phyloP scores from a whole-genome alignment of 2,113 vertebrate genomes.

The Oreotrochilus melanogaster region DNA sequence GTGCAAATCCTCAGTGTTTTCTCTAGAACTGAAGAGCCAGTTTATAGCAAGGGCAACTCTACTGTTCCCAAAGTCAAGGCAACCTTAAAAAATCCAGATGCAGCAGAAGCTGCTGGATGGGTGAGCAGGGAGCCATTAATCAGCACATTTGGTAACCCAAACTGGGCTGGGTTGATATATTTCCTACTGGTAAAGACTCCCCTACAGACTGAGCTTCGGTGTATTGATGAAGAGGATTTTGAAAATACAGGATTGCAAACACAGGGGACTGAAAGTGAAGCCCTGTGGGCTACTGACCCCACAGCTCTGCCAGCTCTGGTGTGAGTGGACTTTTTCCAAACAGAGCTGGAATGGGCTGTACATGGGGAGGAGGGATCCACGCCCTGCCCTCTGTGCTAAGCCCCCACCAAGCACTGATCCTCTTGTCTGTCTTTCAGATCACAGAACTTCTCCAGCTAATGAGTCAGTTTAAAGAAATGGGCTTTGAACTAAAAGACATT shows the following conservation, averaged over 20 bases:
- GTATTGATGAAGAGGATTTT: neutral
- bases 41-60: neutral
- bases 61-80: neutral
- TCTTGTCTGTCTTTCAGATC: slow-evolving; percentile 78
- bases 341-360: fast-evolving
- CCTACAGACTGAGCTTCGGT: neutral
- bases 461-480: slow-evolving; percentile 98
- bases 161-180: neutral
- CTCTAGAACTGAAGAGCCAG: neutral
- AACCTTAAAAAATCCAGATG: neutral
- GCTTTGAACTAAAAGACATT: slow-evolving; percentile 94
- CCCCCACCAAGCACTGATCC: neutral
- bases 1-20: neutral
- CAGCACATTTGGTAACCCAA: neutral
- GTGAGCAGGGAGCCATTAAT: neutral
- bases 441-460: slow-evolving; percentile 95
- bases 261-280: neutral
- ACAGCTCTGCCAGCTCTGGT: neutral
- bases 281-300: neutral
- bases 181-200: fast-evolving
- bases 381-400: neutral
- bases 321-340: neutral
- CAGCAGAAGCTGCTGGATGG: neutral
- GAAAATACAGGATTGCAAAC: neutral
- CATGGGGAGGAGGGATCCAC: neutral